Evolutionary conservation across 2,797 vertebrate species (phyloP).

Genomic region (Tachyglossus aculeatus): DNA sequence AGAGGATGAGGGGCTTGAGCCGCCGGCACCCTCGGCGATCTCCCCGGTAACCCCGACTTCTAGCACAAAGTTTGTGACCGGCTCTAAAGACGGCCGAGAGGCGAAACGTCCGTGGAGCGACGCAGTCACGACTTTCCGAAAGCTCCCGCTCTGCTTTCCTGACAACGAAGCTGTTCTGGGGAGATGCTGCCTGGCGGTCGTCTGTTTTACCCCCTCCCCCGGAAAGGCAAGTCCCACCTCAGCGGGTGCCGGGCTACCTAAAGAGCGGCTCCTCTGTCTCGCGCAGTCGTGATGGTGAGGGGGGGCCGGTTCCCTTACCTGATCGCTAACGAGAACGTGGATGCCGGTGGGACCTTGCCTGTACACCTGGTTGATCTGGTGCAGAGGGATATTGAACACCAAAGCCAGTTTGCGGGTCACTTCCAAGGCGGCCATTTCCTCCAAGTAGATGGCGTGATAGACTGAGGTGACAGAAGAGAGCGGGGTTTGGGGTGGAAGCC

Average conservation of each 20-base stretch:
- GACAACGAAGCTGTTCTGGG: too few relatives aligned
- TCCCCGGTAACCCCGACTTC: too few relatives aligned
- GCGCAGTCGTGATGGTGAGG: background rate
- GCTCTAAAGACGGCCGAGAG: too few relatives aligned
- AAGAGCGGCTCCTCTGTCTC: too few relatives aligned
- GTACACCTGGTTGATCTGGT: slow-evolving; percentile 92
- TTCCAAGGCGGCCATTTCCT: slow-evolving; percentile 91
- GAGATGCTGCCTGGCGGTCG: too few relatives aligned
- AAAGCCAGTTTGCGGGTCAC: slow-evolving; percentile 89
- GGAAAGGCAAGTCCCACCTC: background rate
- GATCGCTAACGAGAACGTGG: slow-evolving; percentile 91
- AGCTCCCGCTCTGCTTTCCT: too few relatives aligned
- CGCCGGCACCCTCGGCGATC: too few relatives aligned
- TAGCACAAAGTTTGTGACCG: too few relatives aligned
- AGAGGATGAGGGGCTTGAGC: too few relatives aligned
- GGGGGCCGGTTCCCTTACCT: slow-evolving; percentile 73
- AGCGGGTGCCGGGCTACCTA: too few relatives aligned
- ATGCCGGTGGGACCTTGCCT: slow-evolving; percentile 93
- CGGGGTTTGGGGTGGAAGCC: slow-evolving; percentile 15
- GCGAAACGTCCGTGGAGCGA: too few relatives aligned
- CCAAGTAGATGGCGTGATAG: slow-evolving; percentile 92
- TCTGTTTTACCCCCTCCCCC: background rate
- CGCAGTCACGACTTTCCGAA: too few relatives aligned
- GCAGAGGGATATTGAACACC: slow-evolving; percentile 88
- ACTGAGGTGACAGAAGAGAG: slow-evolving; percentile 71